phyloP scores from a whole-genome alignment of 2,888 invertebrate genomes.

The Dichetophora obliterata region DNA sequence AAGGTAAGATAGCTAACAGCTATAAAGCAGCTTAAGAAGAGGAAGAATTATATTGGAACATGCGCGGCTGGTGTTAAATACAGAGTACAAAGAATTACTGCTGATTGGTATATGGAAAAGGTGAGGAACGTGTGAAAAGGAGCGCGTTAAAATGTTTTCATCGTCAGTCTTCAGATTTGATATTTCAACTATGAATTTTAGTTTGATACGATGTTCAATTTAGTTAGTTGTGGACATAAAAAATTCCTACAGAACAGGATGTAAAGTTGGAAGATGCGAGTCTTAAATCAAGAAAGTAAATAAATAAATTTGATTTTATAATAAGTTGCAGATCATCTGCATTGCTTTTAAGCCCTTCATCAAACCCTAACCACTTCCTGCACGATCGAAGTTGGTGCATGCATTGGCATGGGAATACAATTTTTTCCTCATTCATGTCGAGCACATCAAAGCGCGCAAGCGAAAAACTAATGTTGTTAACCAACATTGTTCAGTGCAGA shows the following conservation, averaged over 20 bases:
- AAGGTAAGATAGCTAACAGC: neutral
- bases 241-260: no score
- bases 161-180: no score
- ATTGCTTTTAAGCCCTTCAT: neutral
- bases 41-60: neutral
- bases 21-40: no score
- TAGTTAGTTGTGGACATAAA: neutral
- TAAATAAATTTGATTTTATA: no score
- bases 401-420: constrained; percentile 1
- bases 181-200: no score
- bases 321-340: neutral
- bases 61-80: neutral
- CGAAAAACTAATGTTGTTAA: constrained; percentile 22
- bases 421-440: constrained; percentile 5
- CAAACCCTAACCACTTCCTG: neutral
- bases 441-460: constrained; percentile 12
- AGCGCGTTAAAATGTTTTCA: no score
- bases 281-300: no score
- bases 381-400: constrained; percentile 13
- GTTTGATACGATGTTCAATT: neutral
- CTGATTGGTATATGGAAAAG: no score
- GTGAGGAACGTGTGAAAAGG: no score
- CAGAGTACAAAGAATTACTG: no score
- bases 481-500: neutral
- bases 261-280: no score